Conservation (phyloP, 2,888 invertebrate species). For the Oligia fasciuncula region DNA sequence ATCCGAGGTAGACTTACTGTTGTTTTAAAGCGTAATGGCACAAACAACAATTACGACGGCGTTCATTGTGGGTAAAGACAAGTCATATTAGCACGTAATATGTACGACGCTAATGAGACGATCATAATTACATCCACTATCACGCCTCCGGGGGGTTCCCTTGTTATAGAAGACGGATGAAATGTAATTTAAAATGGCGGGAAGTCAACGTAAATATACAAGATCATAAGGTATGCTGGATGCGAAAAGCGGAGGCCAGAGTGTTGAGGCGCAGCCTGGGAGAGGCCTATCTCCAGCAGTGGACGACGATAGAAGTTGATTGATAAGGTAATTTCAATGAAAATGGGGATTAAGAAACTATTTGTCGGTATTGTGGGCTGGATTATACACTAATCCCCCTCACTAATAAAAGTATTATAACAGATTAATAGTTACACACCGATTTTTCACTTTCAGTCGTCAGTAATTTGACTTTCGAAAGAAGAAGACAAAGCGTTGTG, state of each 20-base stretch:
- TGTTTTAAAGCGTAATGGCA: slow-evolving; percentile 25
- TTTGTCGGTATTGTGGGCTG: too few relatives aligned
- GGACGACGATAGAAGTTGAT: not conserved
- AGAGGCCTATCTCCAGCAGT: not conserved
- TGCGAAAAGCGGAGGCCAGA: not conserved
- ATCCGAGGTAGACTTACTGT: slow-evolving; percentile 11
- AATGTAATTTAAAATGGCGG: slow-evolving; percentile 4
- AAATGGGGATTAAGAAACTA: not conserved
- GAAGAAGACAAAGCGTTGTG: too few relatives aligned
- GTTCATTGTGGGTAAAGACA: slow-evolving; percentile 15
- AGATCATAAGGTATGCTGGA: not conserved
- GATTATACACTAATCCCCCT: too few relatives aligned
- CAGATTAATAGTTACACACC: too few relatives aligned
- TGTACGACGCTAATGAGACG: slow-evolving; percentile 39
- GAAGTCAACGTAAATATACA: not conserved
- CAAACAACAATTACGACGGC: slow-evolving; percentile 54
- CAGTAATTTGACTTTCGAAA: too few relatives aligned
- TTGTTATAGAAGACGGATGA: slow-evolving; percentile 4
- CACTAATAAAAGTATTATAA: too few relatives aligned
- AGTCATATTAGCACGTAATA: slow-evolving; percentile 34
- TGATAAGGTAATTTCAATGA: not conserved
- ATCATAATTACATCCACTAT: slow-evolving; percentile 52
- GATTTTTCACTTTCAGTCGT: too few relatives aligned
- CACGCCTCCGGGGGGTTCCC: not conserved
- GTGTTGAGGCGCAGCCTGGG: too few relatives aligned